phyloP scores from a whole-genome alignment of 2,113 vertebrate genomes.

The Eolophus roseicapilla region DNA sequence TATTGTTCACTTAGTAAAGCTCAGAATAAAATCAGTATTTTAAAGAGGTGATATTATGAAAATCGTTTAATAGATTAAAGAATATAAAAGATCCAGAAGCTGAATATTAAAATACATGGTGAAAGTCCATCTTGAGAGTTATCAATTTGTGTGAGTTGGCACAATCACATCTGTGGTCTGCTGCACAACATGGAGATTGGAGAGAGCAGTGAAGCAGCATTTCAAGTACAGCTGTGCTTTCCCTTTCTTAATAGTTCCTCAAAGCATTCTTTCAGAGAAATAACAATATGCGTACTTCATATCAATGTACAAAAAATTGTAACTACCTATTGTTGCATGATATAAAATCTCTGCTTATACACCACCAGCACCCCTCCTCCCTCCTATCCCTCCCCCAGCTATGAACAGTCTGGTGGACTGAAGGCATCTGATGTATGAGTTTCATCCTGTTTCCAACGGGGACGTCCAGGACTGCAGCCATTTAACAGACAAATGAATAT shows the following conservation, averaged over 20 bases:
- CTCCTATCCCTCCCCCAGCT: background rate
- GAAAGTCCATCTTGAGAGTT: background rate
- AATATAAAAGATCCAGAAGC: slow-evolving; percentile 45
- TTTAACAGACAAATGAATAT: slow-evolving; percentile 50
- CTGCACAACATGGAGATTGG: background rate
- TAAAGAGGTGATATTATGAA: slow-evolving; percentile 11
- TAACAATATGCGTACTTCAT: background rate
- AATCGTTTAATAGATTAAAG: slow-evolving; percentile 5
- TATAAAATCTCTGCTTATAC: background rate
- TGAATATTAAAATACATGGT: slow-evolving; percentile 42
- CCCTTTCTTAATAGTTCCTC: background rate
- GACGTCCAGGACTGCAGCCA: background rate
- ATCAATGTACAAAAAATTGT: background rate
- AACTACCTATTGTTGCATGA: background rate
- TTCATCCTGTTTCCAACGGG: slow-evolving; percentile 17
- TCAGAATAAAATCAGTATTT: slow-evolving; percentile 42
- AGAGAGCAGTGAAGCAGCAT: background rate
- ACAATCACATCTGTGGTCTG: background rate
- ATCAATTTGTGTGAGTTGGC: background rate
- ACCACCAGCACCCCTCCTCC: background rate
- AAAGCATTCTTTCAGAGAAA: background rate
- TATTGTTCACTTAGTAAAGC: slow-evolving; percentile 50
- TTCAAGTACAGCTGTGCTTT: background rate
- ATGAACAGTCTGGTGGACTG: background rate
- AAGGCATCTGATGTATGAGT: background rate